Conservation (phyloP, 2,113 vertebrate genomes). For the Gymnogyps californianus region DNA sequence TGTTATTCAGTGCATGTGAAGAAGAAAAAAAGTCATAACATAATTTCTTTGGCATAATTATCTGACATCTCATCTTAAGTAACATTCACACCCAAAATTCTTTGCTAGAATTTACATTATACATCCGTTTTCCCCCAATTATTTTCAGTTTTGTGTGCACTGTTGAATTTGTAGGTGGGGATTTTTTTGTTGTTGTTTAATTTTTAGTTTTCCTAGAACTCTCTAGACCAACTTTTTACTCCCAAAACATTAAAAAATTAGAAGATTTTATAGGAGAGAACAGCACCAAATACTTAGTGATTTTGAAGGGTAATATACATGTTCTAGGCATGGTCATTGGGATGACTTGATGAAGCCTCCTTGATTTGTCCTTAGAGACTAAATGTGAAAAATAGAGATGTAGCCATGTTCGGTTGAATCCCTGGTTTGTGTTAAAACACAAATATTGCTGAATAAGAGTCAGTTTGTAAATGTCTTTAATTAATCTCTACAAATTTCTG, state of each 20-base stretch:
- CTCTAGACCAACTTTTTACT: not conserved
- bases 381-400: not conserved
- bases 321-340: not conserved
- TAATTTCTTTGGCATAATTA: not conserved
- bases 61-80: not conserved
- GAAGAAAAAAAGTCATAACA: not conserved
- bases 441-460: not conserved
- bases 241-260: not conserved
- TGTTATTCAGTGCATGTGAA: not conserved
- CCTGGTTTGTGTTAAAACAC: not conserved
- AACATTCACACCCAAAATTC: not conserved
- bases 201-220: not conserved
- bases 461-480: not conserved
- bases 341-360: not conserved
- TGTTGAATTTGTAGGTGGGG: not conserved
- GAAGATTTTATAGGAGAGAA: not conserved
- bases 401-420: not conserved
- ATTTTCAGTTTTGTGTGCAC: not conserved
- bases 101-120: not conserved
- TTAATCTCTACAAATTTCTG: not conserved
- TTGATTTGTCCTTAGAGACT: not conserved
- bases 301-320: not conserved
- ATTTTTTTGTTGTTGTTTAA: not conserved
- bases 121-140: not conserved
- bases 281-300: not conserved